A percentile compares a stretch with the other conserved stretches of the same genome.
These are phyloP conservation scores for Bicyclus anynana DNA, from an alignment of 1,140 invertebrate genomes.

Conservation along the genomic window DNA sequence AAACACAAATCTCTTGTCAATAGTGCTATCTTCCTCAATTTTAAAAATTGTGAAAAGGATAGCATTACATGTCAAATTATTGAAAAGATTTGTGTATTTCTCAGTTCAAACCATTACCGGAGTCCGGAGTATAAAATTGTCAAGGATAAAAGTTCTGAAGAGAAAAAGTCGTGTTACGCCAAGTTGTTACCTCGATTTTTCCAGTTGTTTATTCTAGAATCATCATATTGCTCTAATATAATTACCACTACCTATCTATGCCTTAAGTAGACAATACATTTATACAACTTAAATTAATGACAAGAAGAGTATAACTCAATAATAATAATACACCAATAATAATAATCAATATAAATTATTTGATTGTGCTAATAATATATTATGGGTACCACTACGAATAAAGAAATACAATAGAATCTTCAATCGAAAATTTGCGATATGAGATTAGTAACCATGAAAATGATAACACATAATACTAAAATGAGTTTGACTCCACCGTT, in stretches of 20 bases:
- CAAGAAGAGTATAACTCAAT: constrained; percentile 67
- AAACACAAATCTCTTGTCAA: too few species aligned
- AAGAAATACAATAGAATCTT: too few species aligned
- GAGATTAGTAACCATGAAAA: too few species aligned
- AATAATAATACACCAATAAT: constrained; percentile 53
- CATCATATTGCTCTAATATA: constrained; percentile 63
- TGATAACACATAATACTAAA: too few species aligned
- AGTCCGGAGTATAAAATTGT: too few species aligned
- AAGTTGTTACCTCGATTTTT: constrained; percentile 15
- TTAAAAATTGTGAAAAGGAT: not conserved
- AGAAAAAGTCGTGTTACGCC: not conserved
- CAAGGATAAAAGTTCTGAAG: not conserved
- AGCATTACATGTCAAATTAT: too few species aligned
- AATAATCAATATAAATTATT: constrained; percentile 48
- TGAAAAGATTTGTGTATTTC: too few species aligned
- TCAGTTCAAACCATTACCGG: too few species aligned
- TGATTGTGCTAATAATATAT: constrained; percentile 69
- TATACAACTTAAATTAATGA: constrained; percentile 76
- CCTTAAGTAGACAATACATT: constrained; percentile 73
- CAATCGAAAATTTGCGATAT: too few species aligned
- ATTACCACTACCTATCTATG: constrained; percentile 73
- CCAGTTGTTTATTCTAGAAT: constrained; percentile 39
- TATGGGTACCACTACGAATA: too few species aligned
- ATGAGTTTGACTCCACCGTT: too few species aligned
- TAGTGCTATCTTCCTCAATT: not conserved